Evolutionary conservation across 1,140 invertebrate genomes (phyloP).

Genomic region (Zeugodacus cucurbitae): DNA sequence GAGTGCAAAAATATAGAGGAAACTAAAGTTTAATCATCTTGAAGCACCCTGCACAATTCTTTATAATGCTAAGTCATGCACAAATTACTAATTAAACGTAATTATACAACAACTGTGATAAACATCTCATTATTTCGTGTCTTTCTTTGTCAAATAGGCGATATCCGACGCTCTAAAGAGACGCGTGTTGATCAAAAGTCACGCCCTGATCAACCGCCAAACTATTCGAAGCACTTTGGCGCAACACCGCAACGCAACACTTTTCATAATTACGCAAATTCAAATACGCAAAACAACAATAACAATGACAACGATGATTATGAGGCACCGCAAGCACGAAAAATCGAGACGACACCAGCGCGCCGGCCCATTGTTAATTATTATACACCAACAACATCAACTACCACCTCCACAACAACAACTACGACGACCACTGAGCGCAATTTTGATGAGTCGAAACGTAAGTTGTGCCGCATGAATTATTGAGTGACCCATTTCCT

Average conservation of each 20-base stretch:
- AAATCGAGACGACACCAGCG: conserved; percentile 44
- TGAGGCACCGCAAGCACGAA: background rate
- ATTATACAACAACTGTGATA: background rate
- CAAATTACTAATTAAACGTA: background rate
- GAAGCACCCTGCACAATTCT: background rate
- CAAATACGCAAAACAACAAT: conserved; percentile 47
- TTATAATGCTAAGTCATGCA: background rate
- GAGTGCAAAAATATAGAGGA: conserved; percentile 4
- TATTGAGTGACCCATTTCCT: background rate
- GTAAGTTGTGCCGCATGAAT: conserved; percentile 51
- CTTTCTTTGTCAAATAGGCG: conserved; percentile 48
- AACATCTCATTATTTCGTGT: background rate
- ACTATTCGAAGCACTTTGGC: conserved; percentile 51
- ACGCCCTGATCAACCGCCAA: conserved; percentile 49
- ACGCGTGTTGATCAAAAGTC: conserved; percentile 58
- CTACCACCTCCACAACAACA: conserved; percentile 45
- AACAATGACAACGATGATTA: conserved; percentile 16
- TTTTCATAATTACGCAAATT: conserved; percentile 40
- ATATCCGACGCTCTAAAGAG: conserved; percentile 62
- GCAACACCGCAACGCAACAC: conserved; percentile 36
- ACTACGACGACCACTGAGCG: conserved; percentile 50
- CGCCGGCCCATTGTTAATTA: conserved; percentile 62
- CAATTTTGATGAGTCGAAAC: conserved; percentile 61
- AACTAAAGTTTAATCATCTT: background rate
- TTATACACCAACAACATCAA: conserved; percentile 58